Conservation (phyloP, 2,113 vertebrate species). For the Hepsetus odoe region DNA sequence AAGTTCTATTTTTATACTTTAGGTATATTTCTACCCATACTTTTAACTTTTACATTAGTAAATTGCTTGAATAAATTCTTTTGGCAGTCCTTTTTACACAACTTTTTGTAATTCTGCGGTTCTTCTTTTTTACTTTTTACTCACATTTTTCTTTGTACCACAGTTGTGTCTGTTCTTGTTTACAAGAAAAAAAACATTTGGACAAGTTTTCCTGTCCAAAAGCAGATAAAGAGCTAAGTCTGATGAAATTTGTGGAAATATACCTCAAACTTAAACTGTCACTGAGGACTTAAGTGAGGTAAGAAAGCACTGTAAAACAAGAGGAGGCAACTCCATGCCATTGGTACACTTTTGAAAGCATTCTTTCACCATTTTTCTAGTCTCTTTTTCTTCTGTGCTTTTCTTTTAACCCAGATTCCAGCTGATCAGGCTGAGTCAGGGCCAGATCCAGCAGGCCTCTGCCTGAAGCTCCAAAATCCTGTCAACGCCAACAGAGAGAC, state of each 20-base stretch:
- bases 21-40: no score
- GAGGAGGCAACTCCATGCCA: slow-evolving; percentile 1
- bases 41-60: no score
- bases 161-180: no score
- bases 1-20: no score
- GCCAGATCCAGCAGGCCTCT: slow-evolving; percentile 35
- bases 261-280: not conserved
- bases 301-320: slow-evolving; percentile 23
- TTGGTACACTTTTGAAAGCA: slow-evolving; percentile 1
- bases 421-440: slow-evolving; percentile 5
- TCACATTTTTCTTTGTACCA: no score
- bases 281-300: not conserved
- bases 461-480: slow-evolving; percentile 41
- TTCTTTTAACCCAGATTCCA: slow-evolving; percentile 48
- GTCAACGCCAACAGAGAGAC: slow-evolving; percentile 43
- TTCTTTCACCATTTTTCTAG: not conserved
- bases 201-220: not conserved
- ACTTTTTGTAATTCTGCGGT: no score
- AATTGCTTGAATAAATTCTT: no score
- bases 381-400: not conserved
- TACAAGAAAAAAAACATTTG: no score
- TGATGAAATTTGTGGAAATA: slow-evolving; percentile 1
- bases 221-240: not conserved
- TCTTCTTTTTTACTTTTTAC: no score
- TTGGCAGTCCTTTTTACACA: no score